Percentiles rank a stretch among this genome's conserved stretches.
phyloP scores from a whole-genome alignment of 2,113 vertebrate genomes.

The Epinephelus lanceolatus region DNA sequence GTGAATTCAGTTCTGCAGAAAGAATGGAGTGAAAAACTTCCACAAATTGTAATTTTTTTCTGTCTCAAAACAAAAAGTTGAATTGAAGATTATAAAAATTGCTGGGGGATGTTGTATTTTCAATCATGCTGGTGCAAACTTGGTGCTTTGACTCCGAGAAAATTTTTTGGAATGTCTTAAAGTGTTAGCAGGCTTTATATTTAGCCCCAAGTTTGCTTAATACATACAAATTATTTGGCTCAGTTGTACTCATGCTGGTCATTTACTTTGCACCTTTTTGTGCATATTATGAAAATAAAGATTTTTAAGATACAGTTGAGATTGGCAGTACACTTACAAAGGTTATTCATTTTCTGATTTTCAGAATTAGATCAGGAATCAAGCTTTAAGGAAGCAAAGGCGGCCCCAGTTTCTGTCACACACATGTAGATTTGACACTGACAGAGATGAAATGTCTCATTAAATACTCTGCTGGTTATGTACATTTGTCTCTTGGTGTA shows the following conservation, averaged over 20 bases:
- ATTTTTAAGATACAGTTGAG: background rate
- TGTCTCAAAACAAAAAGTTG: background rate
- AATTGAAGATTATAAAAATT: background rate
- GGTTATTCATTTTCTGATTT: background rate
- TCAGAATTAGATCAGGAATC: background rate
- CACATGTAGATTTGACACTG: background rate
- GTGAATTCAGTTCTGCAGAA: background rate
- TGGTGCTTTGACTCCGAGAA: constrained; percentile 16
- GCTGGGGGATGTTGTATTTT: background rate
- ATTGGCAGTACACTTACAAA: constrained; percentile 36
- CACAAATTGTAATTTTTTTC: background rate
- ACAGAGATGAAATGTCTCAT: constrained; percentile 26
- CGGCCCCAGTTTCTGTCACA: constrained; percentile 5
- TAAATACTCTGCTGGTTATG: constrained; percentile 53
- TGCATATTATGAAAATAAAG: constrained; percentile 36
- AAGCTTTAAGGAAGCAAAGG: constrained; percentile 11
- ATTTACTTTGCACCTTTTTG: constrained; percentile 1
- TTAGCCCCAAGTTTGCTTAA: background rate
- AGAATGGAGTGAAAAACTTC: too few species aligned
- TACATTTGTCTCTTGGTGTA: constrained; percentile 42
- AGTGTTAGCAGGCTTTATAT: background rate
- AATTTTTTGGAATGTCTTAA: background rate
- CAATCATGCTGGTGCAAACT: constrained; percentile 20
- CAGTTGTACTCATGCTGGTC: background rate
- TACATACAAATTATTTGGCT: background rate